Conservation (phyloP, 2,888 invertebrate genomes). For the Therioaphis trifolii region DNA sequence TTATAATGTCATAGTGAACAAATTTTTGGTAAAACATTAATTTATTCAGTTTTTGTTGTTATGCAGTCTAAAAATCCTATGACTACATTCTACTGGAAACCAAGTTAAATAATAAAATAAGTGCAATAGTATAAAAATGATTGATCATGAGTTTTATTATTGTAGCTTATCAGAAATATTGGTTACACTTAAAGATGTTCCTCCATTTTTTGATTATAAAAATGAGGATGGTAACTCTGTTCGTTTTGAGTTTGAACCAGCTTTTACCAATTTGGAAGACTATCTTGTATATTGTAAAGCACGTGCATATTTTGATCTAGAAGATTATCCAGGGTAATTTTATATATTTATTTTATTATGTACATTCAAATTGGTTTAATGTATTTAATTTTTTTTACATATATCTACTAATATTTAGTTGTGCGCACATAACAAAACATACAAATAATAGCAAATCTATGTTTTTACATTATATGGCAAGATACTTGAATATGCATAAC, state of each 20-base stretch:
- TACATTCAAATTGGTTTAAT: background rate
- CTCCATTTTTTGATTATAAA: conserved; percentile 51
- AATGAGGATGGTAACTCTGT: conserved; percentile 20
- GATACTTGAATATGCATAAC: conserved; percentile 52
- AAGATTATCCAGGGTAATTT: conserved; percentile 53
- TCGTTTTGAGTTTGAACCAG: conserved; percentile 44
- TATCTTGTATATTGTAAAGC: conserved; percentile 56
- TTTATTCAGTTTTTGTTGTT: too few species aligned
- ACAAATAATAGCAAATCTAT: conserved; percentile 52
- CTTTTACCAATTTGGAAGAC: conserved; percentile 45
- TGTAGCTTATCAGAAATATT: conserved; percentile 47
- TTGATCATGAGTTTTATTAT: too few species aligned
- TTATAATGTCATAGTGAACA: too few species aligned
- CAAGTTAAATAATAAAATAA: too few species aligned
- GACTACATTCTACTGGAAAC: too few species aligned
- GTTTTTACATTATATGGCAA: conserved; percentile 60
- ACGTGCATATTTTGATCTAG: conserved; percentile 53
- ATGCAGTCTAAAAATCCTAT: too few species aligned
- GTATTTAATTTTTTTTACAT: background rate
- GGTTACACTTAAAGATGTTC: conserved; percentile 35
- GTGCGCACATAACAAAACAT: conserved; percentile 56
- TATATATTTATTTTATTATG: conserved; percentile 22
- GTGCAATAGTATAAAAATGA: too few species aligned
- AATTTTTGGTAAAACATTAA: too few species aligned
- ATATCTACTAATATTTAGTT: conserved; percentile 43